Base-by-base conservation (phyloP, 2,888 invertebrate genomes). In the Drosophila anceps region DNA sequence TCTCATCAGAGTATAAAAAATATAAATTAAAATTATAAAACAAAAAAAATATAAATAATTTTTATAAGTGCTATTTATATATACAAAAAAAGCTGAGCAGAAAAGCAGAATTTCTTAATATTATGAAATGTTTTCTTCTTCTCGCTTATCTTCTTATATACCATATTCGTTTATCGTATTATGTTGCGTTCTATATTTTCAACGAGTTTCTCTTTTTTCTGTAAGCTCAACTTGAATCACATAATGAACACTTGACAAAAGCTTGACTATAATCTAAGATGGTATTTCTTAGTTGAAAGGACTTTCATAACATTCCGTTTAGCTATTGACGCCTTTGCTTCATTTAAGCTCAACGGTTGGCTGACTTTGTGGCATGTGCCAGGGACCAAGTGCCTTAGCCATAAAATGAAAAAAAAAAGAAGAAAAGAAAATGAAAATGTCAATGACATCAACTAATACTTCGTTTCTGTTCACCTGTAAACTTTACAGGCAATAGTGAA, bases 401-500 rank as follows among this genome's bases (percentile, higher is more conserved):
- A 63, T 61, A 68, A 72, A 73, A 79, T 51, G 29, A 15, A 44
- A 24, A 12, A 41, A 35, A 35, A 35, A 8, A 78, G 57, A 29
- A 10, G 58, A 80, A 71, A 70, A 71, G 70, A 79, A 78, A 60
- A 35, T 37, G 60, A 80, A 77, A 72, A 71, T 71, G 82, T 76
- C 74, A 81, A 69, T 59, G 65, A 60, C 76, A 72, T 58, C 65
- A 80, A 73, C 69, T 79, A 79, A 89, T 79, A 84, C 70, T 79
- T 59, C 61, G 69, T 54, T 66, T 44, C 27, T 65, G 50, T 39
- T 62, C 46, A 35, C 31, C 46, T 27, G 50, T 43, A 74, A 88
- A 84, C 68, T 88, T 81, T 72, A 58, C 44, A 13, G 72, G 68
- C 76, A 82, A 80, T 75, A 78, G 73, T 71, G 69, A 68, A 65